These are phyloP conservation scores for Harpagifer antarcticus DNA, from an alignment of 2,797 vertebrate genomes.

Conservation along the genomic window DNA sequence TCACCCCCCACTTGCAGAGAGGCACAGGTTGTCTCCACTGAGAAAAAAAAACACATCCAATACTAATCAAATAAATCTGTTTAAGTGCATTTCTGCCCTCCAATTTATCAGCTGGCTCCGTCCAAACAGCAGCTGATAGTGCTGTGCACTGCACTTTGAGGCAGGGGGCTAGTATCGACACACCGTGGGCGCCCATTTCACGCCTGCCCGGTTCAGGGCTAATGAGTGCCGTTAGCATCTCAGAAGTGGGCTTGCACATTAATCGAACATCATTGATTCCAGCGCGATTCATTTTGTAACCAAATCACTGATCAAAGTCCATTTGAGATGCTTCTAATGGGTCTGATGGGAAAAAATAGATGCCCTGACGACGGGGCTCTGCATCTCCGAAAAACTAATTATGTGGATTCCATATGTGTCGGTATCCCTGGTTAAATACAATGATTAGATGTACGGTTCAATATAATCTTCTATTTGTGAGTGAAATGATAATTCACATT, in stretches of 20 bases:
- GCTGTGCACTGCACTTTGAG: constrained; percentile 67
- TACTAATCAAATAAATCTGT: constrained; percentile 80
- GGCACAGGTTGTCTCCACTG: constrained; percentile 38
- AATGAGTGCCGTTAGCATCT: constrained; percentile 79
- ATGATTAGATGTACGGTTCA: constrained; percentile 47
- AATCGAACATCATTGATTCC: constrained; percentile 80
- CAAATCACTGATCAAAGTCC: constrained; percentile 75
- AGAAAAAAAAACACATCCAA: constrained; percentile 62
- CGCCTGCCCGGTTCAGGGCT: constrained; percentile 73
- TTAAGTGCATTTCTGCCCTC: constrained; percentile 73
- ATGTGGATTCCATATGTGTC: constrained; percentile 40
- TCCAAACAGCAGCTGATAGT: constrained; percentile 71
- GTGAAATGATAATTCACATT: constrained; percentile 25
- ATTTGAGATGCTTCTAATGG: constrained; percentile 48
- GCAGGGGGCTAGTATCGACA: constrained; percentile 60
- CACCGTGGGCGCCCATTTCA: constrained; percentile 70
- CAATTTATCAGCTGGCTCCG: constrained; percentile 72
- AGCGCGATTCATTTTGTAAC: constrained; percentile 71
- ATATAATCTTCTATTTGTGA: constrained; percentile 39
- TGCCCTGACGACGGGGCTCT: constrained; percentile 23
- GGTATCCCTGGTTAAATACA: constrained; percentile 49
- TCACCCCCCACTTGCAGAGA: constrained; percentile 12
- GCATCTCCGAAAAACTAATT: constrained; percentile 50
- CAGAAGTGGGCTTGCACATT: constrained; percentile 60
- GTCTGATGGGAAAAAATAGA: constrained; percentile 41